A percentile compares a stretch with the other conserved stretches of the same genome.
Evolutionary conservation across 1,140 invertebrate genomes (phyloP).

Genomic region (Theocolax elegans): DNA sequence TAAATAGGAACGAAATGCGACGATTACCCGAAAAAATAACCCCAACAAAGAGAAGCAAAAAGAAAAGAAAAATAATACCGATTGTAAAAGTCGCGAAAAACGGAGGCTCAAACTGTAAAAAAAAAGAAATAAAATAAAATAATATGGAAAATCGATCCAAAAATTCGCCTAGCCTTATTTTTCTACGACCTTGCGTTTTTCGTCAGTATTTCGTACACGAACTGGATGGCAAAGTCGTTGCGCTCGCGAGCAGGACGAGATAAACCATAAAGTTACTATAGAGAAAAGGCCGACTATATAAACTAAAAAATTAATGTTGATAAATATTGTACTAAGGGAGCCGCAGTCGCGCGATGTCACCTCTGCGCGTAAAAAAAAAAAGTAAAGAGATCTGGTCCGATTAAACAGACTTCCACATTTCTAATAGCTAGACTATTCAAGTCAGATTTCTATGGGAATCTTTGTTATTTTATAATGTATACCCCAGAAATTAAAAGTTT

Average conservation of each 20-base stretch:
- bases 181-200: constrained; percentile 61
- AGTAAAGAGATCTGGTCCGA: not conserved
- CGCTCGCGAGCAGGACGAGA: not conserved
- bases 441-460: no score
- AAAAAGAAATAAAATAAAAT: constrained; percentile 22
- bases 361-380: not conserved
- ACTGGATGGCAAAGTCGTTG: not conserved
- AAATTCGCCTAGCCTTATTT: constrained; percentile 62
- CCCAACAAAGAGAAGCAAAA: no score
- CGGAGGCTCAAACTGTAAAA: constrained; percentile 24
- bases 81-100: constrained; percentile 9
- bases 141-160: constrained; percentile 47
- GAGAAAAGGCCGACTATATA: constrained; percentile 7
- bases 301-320: constrained; percentile 1
- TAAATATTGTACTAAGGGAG: constrained; percentile 7
- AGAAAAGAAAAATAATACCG: no score
- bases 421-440: no score
- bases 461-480: no score
- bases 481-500: no score
- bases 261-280: constrained; percentile 24
- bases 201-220: constrained; percentile 56
- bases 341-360: constrained; percentile 1
- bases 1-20: constrained; percentile 1
- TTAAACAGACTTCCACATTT: no score
- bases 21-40: not conserved